Evolutionary conservation across 2,888 invertebrate genomes (phyloP), one percentile per base, ranked within the genome.

Genomic region (Drosophila birchii): DNA sequence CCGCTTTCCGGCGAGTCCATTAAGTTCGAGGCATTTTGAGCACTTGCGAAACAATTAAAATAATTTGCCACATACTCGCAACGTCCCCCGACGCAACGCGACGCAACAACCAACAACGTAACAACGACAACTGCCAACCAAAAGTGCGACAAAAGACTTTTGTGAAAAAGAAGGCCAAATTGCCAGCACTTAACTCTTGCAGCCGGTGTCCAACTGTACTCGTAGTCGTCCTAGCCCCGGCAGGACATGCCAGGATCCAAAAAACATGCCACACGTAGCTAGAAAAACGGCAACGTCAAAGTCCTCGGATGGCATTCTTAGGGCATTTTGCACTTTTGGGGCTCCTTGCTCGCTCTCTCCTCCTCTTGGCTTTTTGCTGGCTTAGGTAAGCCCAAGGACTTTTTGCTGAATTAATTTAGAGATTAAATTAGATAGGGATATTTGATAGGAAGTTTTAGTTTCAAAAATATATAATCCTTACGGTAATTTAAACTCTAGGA

Each of bases 31-130:
- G 84, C 79, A 85, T 86, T 79, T 86, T 79, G 72, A 88, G 84
- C 84, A 88, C 88, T 85, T 88, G 89, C 84, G 75, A 84, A 84
- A 88, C 84, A 85, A 85, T 85, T 85, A 85, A 88, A 85, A 88
- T 85, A 85, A 85, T 85, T 84, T 88, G 75, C 86, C 88, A 88
- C 88, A 84, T 73, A 86, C 84, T 79, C 79, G 56, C 58, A 38
- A n/a, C 45, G 83, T 88, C 86, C 88, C 82, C 57, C 87, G 84
- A 49, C 79, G 82, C 85, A 77, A 45, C 64, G 18, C 51, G 63
- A 51, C 69, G 43, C 49, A 45, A 62, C 49, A 34, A 26, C 32
- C 32, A 73, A 49, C 61, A 76, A 51, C 45, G 18, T 41, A 18
- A 45, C 45, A 43, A 53, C 49, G 32, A 45, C 51, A 59, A 47